Evolutionary conservation across 2,888 invertebrate species (phyloP).

Genomic region (Volucella inflata): DNA sequence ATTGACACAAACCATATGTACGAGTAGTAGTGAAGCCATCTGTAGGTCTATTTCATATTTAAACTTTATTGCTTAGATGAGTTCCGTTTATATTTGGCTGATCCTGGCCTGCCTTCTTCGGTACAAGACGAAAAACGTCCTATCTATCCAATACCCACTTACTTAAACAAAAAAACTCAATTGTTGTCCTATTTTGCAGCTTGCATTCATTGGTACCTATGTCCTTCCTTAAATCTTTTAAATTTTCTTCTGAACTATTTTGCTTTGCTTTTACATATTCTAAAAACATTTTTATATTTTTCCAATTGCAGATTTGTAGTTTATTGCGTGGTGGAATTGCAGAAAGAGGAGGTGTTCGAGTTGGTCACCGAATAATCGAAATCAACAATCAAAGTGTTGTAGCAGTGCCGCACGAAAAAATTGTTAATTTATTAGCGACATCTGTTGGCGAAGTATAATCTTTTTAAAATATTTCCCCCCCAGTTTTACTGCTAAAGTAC

Average conservation of each 20-base stretch:
- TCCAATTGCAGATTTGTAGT: conserved; percentile 93
- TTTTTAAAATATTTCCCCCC: neutral
- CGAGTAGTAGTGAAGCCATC: too few relatives aligned
- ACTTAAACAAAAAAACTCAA: too few relatives aligned
- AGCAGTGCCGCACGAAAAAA: conserved; percentile 99
- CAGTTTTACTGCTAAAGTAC: conserved; percentile 6
- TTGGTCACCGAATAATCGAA: conserved; percentile 99
- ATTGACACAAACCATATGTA: too few relatives aligned
- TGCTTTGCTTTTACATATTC: conserved; percentile 7
- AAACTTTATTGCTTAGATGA: too few relatives aligned
- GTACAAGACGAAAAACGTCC: too few relatives aligned
- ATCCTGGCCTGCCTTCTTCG: too few relatives aligned
- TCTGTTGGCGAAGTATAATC: conserved; percentile 96
- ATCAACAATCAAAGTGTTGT: conserved; percentile 99
- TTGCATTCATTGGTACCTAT: too few relatives aligned
- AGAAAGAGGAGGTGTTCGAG: conserved; percentile 98
- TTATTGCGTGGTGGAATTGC: conserved; percentile 99
- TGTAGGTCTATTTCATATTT: too few relatives aligned
- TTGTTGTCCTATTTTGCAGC: too few relatives aligned
- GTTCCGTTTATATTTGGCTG: too few relatives aligned
- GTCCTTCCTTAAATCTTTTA: neutral
- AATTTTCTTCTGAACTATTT: neutral
- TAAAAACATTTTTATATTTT: conserved; percentile 32
- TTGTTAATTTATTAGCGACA: conserved; percentile 99
- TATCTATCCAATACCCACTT: too few relatives aligned